A percentile compares a stretch with the other conserved stretches of the same genome.
Conservation (phyloP, 2,888 invertebrate genomes). For the Machimus atricapillus region DNA sequence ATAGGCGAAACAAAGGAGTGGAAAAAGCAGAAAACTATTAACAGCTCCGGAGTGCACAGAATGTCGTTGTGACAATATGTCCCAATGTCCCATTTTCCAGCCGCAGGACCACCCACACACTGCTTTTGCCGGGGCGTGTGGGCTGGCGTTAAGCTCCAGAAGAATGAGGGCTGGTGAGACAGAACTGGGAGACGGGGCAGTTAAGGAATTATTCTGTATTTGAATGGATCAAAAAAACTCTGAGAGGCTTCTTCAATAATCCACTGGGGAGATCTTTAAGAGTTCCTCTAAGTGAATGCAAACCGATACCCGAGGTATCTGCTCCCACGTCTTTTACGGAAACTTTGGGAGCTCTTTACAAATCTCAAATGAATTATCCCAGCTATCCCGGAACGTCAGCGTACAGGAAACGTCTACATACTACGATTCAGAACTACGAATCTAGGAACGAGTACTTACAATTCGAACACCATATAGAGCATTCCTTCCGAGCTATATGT, state of each 20-base stretch:
- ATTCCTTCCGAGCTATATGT: constrained; percentile 98
- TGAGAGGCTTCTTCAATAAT: constrained; percentile 33
- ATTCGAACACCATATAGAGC: constrained; percentile 99
- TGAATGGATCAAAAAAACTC: neutral
- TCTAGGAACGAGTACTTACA: constrained; percentile 74
- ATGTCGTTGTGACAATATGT: neutral
- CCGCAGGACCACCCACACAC: neutral
- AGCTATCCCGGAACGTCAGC: neutral
- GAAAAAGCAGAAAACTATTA: neutral
- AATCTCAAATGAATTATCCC: neutral
- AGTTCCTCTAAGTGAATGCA: neutral
- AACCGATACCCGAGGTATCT: neutral
- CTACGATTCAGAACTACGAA: neutral
- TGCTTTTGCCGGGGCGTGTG: neutral
- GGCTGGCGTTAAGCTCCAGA: neutral
- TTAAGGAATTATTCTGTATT: neutral
- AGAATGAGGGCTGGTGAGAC: neutral
- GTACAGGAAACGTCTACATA: neutral
- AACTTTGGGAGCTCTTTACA: neutral
- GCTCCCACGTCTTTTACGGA: neutral
- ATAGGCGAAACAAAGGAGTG: neutral
- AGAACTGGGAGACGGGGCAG: neutral
- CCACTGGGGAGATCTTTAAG: constrained; percentile 24
- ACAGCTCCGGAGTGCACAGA: neutral
- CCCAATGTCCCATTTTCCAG: neutral